phyloP scores from a whole-genome alignment of 2,113 vertebrate species.

The Guaruba guarouba region DNA sequence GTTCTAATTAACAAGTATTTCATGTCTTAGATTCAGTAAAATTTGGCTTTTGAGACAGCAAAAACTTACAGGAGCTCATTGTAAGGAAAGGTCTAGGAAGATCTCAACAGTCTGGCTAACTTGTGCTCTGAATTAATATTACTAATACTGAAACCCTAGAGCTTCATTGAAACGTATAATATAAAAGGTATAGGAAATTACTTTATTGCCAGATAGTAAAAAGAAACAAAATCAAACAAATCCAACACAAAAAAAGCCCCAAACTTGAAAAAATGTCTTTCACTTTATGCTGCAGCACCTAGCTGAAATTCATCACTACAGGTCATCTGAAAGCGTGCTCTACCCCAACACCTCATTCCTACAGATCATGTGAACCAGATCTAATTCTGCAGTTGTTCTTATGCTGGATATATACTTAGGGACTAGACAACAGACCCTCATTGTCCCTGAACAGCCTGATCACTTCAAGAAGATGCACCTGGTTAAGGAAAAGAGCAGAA shows the following conservation, averaged over 20 bases:
- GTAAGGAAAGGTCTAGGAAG: neutral
- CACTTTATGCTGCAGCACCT: neutral
- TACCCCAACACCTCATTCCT: neutral
- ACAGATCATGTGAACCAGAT: neutral
- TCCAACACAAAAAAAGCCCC: neutral
- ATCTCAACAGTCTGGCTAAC: neutral
- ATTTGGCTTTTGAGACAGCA: neutral
- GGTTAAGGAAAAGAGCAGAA: neutral
- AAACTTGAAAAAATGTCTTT: neutral
- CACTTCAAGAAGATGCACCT: neutral
- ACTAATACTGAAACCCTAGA: neutral
- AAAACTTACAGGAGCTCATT: neutral
- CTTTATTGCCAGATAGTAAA: neutral
- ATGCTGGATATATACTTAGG: neutral
- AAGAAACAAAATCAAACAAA: neutral
- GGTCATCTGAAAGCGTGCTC: fast-evolving
- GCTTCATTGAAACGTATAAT: neutral
- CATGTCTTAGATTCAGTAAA: neutral
- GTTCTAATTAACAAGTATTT: neutral
- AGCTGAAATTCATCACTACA: neutral
- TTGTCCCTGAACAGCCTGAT: neutral
- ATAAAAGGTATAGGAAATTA: neutral
- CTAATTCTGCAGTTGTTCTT: neutral
- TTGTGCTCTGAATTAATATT: neutral
- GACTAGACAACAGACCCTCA: neutral